These are phyloP conservation scores for Athrips mouffetella DNA, from an alignment of 2,888 invertebrate species.

Conservation along the genomic window DNA sequence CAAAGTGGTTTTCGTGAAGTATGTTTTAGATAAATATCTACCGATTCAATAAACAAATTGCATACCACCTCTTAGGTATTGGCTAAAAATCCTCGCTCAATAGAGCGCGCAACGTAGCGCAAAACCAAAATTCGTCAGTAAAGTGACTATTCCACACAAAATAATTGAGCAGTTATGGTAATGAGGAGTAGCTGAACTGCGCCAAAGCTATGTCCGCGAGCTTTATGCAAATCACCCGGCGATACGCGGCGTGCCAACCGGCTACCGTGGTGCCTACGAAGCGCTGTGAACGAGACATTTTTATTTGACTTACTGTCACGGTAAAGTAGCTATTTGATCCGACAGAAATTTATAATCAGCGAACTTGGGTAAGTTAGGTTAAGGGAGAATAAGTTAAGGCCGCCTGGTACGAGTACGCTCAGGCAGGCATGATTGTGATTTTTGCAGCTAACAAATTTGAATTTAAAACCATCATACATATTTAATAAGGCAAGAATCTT, in stretches of 20 bases:
- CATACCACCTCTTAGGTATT: not conserved
- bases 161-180: slow-evolving; percentile 76
- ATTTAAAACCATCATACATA: no score
- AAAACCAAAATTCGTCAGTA: slow-evolving; percentile 64
- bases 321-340: no score
- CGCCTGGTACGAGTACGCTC: no score
- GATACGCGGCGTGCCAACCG: not conserved
- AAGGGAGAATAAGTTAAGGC: no score
- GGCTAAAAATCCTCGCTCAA: slow-evolving; percentile 32
- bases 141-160: slow-evolving; percentile 68
- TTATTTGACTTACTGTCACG: not conserved
- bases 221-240: slow-evolving; percentile 64
- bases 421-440: no score
- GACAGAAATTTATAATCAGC: no score
- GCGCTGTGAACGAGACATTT: not conserved
- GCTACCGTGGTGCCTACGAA: not conserved
- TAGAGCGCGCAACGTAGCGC: slow-evolving; percentile 45
- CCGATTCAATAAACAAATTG: not conserved
- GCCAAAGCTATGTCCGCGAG: slow-evolving; percentile 66
- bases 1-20: not conserved
- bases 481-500: no score
- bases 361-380: no score
- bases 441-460: no score
- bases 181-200: slow-evolving; percentile 68
- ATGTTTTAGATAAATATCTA: no score